These are phyloP conservation scores for Andrena fulva DNA, from an alignment of 2,888 invertebrate genomes.

Conservation along the genomic window DNA sequence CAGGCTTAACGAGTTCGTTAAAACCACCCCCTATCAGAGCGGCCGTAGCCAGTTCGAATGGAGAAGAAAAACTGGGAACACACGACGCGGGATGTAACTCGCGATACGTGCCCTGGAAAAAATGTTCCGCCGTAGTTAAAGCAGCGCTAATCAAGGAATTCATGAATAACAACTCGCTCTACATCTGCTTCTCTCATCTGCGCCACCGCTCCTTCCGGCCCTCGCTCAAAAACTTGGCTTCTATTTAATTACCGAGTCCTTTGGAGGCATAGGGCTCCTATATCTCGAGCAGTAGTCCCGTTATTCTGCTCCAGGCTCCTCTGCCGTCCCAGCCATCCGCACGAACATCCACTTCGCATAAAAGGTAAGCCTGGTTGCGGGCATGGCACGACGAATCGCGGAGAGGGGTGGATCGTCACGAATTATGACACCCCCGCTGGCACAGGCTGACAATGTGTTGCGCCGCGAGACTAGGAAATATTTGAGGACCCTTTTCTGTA, in stretches of 20 bases:
- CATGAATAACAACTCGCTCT: conserved; percentile 46
- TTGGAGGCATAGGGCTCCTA: conserved; percentile 68
- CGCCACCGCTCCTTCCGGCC: conserved; percentile 26
- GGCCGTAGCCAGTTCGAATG: conserved; percentile 17
- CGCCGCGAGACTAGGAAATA: too few species aligned
- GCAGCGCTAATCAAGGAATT: conserved; percentile 54
- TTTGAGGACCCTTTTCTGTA: too few species aligned
- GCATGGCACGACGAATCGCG: conserved; percentile 27
- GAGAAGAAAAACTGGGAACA: conserved; percentile 19
- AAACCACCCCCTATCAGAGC: conserved; percentile 26
- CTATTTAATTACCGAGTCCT: conserved; percentile 78
- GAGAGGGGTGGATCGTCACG: conserved; percentile 30
- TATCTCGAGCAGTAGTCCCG: conserved; percentile 56
- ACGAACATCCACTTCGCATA: conserved; percentile 63
- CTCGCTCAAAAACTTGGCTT: conserved; percentile 69
- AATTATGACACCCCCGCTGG: conserved; percentile 55
- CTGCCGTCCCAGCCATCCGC: conserved; percentile 51
- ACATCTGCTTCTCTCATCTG: conserved; percentile 54
- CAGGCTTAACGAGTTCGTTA: conserved; percentile 51
- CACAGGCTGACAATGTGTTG: conserved; percentile 3
- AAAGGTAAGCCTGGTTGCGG: conserved; percentile 61
- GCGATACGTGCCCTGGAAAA: conserved; percentile 33
- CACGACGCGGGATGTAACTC: conserved; percentile 7
- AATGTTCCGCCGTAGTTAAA: conserved; percentile 14
- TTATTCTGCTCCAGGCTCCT: conserved; percentile 44